A percentile compares a stretch with the other conserved stretches of the same genome.
Conservation (phyloP, 2,113 vertebrate genomes). For the Chloropsis hardwickii region DNA sequence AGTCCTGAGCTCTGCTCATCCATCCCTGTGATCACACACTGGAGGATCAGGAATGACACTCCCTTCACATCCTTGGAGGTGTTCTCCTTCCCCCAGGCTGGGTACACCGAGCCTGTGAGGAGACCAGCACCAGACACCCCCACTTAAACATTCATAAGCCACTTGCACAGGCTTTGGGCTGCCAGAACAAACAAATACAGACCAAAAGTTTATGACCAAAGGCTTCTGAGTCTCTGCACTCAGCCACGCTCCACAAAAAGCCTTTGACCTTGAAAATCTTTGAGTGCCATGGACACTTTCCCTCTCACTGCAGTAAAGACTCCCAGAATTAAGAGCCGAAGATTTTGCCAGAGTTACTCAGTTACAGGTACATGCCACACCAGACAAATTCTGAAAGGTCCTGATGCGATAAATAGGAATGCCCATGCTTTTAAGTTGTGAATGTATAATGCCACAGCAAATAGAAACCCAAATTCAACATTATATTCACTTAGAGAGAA, state of each 20-base stretch:
- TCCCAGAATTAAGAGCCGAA: not conserved
- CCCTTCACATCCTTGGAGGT: not conserved
- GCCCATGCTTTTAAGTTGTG: not conserved
- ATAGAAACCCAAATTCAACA: not conserved
- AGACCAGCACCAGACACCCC: not conserved
- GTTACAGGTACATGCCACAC: not conserved
- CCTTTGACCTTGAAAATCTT: not conserved
- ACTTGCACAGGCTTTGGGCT: not conserved
- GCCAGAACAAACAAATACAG: not conserved
- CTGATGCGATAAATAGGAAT: not conserved
- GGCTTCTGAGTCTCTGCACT: not conserved
- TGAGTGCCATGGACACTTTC: not conserved
- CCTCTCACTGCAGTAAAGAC: not conserved
- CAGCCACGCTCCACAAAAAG: not conserved
- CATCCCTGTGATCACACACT: not conserved
- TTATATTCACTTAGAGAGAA: not conserved
- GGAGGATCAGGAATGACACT: not conserved
- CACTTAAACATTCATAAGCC: not conserved
- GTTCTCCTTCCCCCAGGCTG: not conserved
- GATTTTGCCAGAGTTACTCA: not conserved
- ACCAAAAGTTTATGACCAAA: not conserved
- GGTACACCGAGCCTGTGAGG: not conserved
- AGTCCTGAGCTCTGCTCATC: not conserved
- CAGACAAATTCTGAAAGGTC: not conserved
- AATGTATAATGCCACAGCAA: not conserved